phyloP scores from a whole-genome alignment of 2,797 vertebrate genomes.

The Scomberomorus guttatus region DNA sequence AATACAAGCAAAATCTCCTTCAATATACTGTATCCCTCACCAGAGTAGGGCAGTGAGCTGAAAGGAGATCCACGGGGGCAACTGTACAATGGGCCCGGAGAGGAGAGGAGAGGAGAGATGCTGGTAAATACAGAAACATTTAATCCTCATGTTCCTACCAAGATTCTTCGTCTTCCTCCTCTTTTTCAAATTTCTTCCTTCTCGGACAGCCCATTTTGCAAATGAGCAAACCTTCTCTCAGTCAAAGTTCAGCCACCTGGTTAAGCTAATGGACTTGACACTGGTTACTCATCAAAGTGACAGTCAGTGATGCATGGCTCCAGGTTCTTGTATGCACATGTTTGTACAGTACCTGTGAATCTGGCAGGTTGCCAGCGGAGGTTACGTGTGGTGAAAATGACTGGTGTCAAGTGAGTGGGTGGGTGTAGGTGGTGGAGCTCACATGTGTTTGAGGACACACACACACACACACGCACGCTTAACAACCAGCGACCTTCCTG shows the following conservation, averaged over 20 bases:
- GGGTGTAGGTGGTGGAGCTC: conserved; percentile 32
- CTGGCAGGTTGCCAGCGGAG: conserved; percentile 56
- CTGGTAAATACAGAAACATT: not conserved
- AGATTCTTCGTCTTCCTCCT: not conserved
- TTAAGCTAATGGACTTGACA: not conserved
- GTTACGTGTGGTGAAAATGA: conserved; percentile 63
- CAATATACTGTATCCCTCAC: conserved; percentile 89
- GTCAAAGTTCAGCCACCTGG: not conserved
- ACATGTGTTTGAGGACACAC: conserved; percentile 7
- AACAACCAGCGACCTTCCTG: conserved; percentile 20
- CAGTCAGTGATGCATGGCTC: not conserved
- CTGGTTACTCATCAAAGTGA: conserved; percentile 8
- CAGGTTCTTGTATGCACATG: conserved; percentile 18
- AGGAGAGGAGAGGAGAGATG: conserved; percentile 60
- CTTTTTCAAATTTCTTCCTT: not conserved
- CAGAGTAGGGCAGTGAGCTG: conserved; percentile 85
- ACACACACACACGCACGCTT: conserved; percentile 4
- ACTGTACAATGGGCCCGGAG: conserved; percentile 84
- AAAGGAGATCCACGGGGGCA: conserved; percentile 85
- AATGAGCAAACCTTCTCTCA: not conserved
- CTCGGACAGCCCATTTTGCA: not conserved
- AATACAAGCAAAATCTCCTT: conserved; percentile 87
- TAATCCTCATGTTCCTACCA: not conserved
- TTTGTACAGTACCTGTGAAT: conserved; percentile 45
- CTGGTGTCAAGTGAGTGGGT: conserved; percentile 54